phyloP scores from a whole-genome alignment of 2,888 invertebrate genomes.

The Drosophila borborema region DNA sequence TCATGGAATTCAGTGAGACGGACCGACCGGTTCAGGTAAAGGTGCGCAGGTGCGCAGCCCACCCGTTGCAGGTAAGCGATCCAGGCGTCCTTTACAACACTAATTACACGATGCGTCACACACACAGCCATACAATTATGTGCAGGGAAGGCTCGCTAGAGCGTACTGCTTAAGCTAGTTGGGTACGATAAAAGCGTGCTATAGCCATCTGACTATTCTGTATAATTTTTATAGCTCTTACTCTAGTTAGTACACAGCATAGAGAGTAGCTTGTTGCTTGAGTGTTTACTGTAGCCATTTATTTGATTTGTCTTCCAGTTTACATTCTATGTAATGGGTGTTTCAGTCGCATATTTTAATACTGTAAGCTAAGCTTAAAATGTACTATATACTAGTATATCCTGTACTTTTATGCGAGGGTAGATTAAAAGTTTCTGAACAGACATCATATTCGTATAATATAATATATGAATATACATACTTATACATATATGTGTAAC shows the following conservation, averaged over 20 bases:
- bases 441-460: background rate
- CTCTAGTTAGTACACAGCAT: background rate
- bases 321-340: constrained; percentile 64
- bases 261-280: background rate
- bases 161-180: background rate
- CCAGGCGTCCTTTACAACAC: constrained; percentile 40
- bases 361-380: constrained; percentile 76
- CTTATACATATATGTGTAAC: background rate
- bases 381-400: constrained; percentile 18
- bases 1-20: constrained; percentile 32
- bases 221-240: too few species aligned
- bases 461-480: background rate
- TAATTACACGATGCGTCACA: constrained; percentile 39
- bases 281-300: constrained; percentile 1
- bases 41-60: constrained; percentile 46
- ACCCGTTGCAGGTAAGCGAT: constrained; percentile 43
- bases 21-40: constrained; percentile 42
- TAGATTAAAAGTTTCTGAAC: background rate
- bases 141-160: background rate
- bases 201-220: background rate
- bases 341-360: constrained; percentile 69
- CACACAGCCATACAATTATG: background rate
- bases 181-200: background rate
- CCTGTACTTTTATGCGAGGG: background rate
- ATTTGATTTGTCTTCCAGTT: constrained; percentile 34